Base-by-base conservation (phyloP, 1,140 invertebrate species). In the Bombus pascuorum region DNA sequence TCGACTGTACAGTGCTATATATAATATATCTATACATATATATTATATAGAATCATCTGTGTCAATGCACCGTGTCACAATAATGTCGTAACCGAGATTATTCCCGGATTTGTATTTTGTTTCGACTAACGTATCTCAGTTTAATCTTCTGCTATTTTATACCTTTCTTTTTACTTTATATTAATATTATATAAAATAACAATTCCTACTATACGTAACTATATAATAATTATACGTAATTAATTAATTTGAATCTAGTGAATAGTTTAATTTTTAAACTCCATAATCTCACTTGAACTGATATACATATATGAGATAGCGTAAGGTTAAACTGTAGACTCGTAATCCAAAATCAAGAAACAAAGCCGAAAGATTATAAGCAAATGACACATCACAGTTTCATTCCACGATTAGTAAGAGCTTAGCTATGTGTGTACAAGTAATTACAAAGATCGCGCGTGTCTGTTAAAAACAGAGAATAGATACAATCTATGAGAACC, bases 1-100 rank as follows among this genome's bases (percentile, higher is more conserved):
- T 73, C 76, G 34, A 73, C 47, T 85, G 83, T 80, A 85, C 68
- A 85, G 76, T 85, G 71, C 68, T 80, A 80, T 71, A 72, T 79
- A 71, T 62, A 71, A 84, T 79, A 71, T 84, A 72, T 79, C 44
- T 71, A 83, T 83, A 70, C 34, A 79, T 79, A 72, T 78, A 70
- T 70, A 75, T 75, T 76, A 81, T 66, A 77, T 72, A 73, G 68
- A 22, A 59, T 80, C 77, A 80, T 80, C 57, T 39, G 71, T 70
- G 77, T 71, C 83, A 72, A 72, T 39, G 83, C 76, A 85, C 34
- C 83, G 42, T n/a, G 53, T 80, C 76, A 62, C 42, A 53, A 72
- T 85, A 72, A 66, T 32, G 65, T 79, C 65, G n/a, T 65, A 32
- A 72, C 71, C 32, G 47, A 65, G 77, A 79, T 70, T 80, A 72